Percentiles rank a stretch among this genome's conserved stretches.
These are phyloP conservation scores for Thaumetopoea pityocampa DNA, from an alignment of 1,140 invertebrate species.

Conservation along the genomic window DNA sequence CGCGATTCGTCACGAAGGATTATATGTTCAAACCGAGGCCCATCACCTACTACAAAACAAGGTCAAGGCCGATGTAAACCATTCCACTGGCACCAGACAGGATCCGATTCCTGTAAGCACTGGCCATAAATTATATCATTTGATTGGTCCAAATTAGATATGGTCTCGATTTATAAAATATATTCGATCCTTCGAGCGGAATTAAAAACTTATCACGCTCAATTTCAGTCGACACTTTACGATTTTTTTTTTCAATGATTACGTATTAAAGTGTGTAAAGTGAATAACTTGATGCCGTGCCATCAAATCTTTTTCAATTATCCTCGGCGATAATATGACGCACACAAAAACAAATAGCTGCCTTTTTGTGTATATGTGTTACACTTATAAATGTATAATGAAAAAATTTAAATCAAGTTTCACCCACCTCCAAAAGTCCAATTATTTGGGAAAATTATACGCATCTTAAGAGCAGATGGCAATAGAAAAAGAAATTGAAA, in stretches of 20 bases:
- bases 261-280: constrained; percentile 16
- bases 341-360: too few species aligned
- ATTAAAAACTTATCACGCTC: constrained; percentile 30
- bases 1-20: constrained; percentile 55
- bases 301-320: too few species aligned
- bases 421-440: too few species aligned
- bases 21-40: constrained; percentile 25
- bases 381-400: too few species aligned
- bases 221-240: constrained; percentile 32
- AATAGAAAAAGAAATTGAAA: too few species aligned
- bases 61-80: constrained; percentile 49
- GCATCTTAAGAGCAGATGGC: too few species aligned
- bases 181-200: constrained; percentile 25
- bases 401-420: too few species aligned
- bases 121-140: constrained; percentile 60
- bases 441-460: too few species aligned
- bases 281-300: too few species aligned
- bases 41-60: constrained; percentile 26
- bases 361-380: too few species aligned
- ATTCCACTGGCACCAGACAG: constrained; percentile 20
- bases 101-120: constrained; percentile 31
- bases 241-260: constrained; percentile 18
- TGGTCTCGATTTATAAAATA: constrained; percentile 54
- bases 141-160: constrained; percentile 67
- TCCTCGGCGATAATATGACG: too few species aligned